Conservation (phyloP, 2,888 invertebrate species). For the Ectropis crepuscularia region DNA sequence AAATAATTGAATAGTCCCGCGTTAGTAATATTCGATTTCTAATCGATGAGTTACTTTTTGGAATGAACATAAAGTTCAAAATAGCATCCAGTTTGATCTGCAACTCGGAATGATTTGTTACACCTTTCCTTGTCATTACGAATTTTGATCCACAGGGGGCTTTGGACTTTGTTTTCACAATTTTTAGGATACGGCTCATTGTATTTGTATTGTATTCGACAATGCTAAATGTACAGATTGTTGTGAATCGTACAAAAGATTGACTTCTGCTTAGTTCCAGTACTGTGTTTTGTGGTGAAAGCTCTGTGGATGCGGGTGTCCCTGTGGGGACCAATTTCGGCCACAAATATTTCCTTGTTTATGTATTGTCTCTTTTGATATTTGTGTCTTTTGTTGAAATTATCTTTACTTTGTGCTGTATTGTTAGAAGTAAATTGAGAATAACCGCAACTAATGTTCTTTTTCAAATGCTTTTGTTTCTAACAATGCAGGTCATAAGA, state of each 20-base stretch:
- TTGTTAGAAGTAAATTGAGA: constrained; percentile 13
- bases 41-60: constrained; percentile 23
- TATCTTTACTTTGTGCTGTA: constrained; percentile 26
- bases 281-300: constrained; percentile 64
- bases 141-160: constrained; percentile 67
- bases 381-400: constrained; percentile 28
- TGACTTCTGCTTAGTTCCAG: constrained; percentile 66
- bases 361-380: constrained; percentile 19
- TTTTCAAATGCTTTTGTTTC: constrained; percentile 9
- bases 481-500: constrained; percentile 10
- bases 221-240: constrained; percentile 61
- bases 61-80: constrained; percentile 37
- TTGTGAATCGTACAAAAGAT: constrained; percentile 67
- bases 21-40: constrained; percentile 32
- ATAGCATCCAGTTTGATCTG: constrained; percentile 19
- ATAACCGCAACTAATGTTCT: constrained; percentile 18
- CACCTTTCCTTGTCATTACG: constrained; percentile 71
- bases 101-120: constrained; percentile 47
- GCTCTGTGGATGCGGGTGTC: constrained; percentile 62
- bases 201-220: constrained; percentile 64
- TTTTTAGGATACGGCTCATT: constrained; percentile 70
- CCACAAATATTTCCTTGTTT: constrained; percentile 47
- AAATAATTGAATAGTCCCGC: constrained; percentile 36
- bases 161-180: constrained; percentile 64
- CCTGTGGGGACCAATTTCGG: constrained; percentile 50